Evolutionary conservation across 2,113 vertebrate species (phyloP), one percentile per base, ranked within the genome.

Genomic region (Melanostigma gelatinosum): DNA sequence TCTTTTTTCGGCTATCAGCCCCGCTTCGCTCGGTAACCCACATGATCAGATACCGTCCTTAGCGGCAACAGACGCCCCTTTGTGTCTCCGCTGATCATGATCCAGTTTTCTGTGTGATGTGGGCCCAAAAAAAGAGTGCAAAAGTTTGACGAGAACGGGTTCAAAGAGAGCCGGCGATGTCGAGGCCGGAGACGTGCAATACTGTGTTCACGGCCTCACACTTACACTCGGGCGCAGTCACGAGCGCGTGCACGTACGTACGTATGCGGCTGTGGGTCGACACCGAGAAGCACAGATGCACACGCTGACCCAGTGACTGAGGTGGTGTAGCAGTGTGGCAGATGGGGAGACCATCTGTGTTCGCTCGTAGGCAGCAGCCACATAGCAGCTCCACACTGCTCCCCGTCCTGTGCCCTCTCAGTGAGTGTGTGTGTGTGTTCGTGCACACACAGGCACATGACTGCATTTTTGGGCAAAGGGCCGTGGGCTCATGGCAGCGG

Each of bases 291-390:
- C 44, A n/a, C 61, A 65, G 66, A 75, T n/a, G 65, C 69, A 71
- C 77, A 72, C 44, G 9, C 75, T 79, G 80, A 82, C 88, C 83
- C 82, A 75, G 84, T 83, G 87, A 83, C 79, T 64, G 80, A 74
- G 84, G 88, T 86, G 83, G 60, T 60, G 81, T 76, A 38, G 80
- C 76, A 54, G 72, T 38, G 78, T 34, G 57, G 79, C 89, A 90
- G 85, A 92, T 88, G 87, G 88, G 61, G 29, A 67, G 80, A 77
- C 87, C 85, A 87, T 88, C 87, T 91, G 93, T 88, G 91, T 87
- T 82, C 68, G 77, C 77, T 80, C 72, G 52, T 15, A 83, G 84
- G 83, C 85, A 71, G 80, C 77, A 80, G 78, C 75, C 69, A 68
- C 77, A 67, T 58, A 50, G 77, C 81, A 77, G 66, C 34, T 78